Conservation (phyloP, 92 coral and sea anemone genomes). For the Epizoanthus scotinus region DNA sequence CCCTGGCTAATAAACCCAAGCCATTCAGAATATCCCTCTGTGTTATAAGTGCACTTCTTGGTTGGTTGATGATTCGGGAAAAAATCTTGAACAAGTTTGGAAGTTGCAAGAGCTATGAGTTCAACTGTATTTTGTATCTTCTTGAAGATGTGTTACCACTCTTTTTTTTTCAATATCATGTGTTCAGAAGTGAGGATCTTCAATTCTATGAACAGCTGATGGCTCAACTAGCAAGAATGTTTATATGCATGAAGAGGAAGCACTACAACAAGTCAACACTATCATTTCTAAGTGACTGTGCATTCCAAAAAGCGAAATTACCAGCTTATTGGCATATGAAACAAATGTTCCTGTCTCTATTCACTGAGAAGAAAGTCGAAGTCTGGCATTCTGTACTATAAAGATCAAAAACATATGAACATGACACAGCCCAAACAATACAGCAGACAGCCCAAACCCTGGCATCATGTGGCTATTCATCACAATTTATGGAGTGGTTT, state of each 20-base stretch:
- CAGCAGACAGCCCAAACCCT: too few species aligned
- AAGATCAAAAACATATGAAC: too few species aligned
- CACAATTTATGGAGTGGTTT: too few species aligned
- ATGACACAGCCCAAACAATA: too few species aligned
- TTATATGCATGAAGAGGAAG: constrained; percentile 37
- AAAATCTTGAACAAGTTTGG: constrained; percentile 43
- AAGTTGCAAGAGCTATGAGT: constrained; percentile 51
- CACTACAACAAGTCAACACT: constrained; percentile 65
- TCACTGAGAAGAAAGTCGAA: too few species aligned
- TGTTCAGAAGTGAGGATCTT: constrained; percentile 55
- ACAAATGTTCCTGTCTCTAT: too few species aligned
- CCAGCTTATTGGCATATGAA: too few species aligned
- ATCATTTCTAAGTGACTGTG: constrained; percentile 59
- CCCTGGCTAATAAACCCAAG: constrained; percentile 50
- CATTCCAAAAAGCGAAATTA: too few species aligned
- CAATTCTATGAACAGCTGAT: too few species aligned
- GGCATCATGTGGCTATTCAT: too few species aligned
- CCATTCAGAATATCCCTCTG: constrained; percentile 46
- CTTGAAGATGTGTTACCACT: constrained; percentile 61
- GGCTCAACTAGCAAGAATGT: constrained; percentile 45
- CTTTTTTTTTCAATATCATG: constrained; percentile 55
- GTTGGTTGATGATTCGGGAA: constrained; percentile 59
- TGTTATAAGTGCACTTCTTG: constrained; percentile 53
- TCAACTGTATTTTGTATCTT: constrained; percentile 43
- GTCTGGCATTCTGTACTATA: too few species aligned